Evolutionary conservation across 2,797 vertebrate genomes (phyloP), one percentile per base, ranked within the genome.

Genomic region (Lacerta viridis): DNA sequence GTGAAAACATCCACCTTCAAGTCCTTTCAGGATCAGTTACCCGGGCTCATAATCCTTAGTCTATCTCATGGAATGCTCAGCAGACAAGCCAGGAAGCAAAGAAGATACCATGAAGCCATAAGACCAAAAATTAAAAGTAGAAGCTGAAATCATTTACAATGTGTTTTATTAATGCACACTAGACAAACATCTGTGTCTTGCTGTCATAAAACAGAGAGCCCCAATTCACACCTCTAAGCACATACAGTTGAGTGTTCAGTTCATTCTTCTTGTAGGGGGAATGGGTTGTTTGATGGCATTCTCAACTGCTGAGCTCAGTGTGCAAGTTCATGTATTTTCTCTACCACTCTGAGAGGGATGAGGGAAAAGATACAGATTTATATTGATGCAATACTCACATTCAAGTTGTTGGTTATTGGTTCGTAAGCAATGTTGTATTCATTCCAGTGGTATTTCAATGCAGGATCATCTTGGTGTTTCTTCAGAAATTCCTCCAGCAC

Each of bases 351-450:
- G 46, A 39, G 59, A 25, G 11, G 11, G 27, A 64, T 10, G 9
- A 25, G 23, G 8, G 33, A 3, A 61, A 66, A 20, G 23, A 1
- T 20, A 7, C 27, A 10, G 17, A 74, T 39, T 74, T 39, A 7
- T 36, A 39, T 39, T 77, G 27, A 69, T 87, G 7, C 17, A 46
- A 2, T 76, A 95, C 96, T 96, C 95, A 98, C 97, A 74, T 97
- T 95, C 93, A 97, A 92, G 11, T 98, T 97, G 95, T 96, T 98
- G 88, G 95, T 94, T n/a, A 98, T 95, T 20, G 97, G 96, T 91
- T 97, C 96, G 0, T 86, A 84, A 88, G 93, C 95, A 10, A 94
- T 80, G 1, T 94, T 86, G 68, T 88, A 69, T 5, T 83, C 36
- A 0, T 25, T 89, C 64, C 88, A 90, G 88, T n/a, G 80, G 90